These are phyloP conservation scores for Calvadosia cruxmelitensis DNA, from an alignment of 30 jellyfish, hydroid and myxozoan species.

Conservation along the genomic window DNA sequence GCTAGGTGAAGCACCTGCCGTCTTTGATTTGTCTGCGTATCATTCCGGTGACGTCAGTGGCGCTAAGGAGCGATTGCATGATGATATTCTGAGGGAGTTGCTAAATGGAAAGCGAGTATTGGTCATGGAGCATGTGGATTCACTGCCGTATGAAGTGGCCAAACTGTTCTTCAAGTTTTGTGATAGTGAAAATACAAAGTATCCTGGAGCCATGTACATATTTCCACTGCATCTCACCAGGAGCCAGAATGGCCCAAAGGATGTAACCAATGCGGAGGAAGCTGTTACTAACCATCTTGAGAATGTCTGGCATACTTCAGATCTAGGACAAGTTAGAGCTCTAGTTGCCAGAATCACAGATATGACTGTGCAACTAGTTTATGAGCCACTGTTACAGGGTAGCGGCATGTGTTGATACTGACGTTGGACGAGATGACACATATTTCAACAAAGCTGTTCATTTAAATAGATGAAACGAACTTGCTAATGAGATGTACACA, in stretches of 20 bases:
- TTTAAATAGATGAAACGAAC: no score
- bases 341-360: not conserved
- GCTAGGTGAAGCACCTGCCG: not conserved
- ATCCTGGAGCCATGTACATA: not conserved
- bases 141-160: not conserved
- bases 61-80: not conserved
- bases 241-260: not conserved
- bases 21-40: not conserved
- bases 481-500: no score
- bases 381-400: no score
- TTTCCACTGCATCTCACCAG: not conserved
- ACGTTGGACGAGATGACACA: no score
- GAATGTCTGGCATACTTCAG: not conserved
- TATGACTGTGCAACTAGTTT: not conserved
- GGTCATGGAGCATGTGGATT: not conserved
- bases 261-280: not conserved
- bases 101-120: not conserved
- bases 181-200: not conserved
- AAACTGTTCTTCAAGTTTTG: not conserved
- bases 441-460: no score
- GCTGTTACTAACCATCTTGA: not conserved
- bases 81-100: not conserved
- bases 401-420: no score
- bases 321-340: not conserved
- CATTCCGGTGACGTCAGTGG: not conserved